Conservation (phyloP, 2,888 invertebrate species). For the Epirrhoe alternata region DNA sequence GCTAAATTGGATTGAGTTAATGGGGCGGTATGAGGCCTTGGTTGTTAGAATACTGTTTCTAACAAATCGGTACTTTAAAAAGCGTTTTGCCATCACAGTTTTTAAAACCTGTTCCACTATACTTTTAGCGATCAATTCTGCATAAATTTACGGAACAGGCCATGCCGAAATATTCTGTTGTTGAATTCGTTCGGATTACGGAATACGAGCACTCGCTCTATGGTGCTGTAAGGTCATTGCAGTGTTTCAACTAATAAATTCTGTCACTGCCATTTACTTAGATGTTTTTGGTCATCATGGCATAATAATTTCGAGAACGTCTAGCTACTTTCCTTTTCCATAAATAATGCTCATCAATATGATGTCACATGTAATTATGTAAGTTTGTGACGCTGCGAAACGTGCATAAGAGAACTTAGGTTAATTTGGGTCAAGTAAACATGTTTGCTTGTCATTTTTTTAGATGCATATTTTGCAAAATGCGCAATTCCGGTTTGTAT, state of each 20-base stretch:
- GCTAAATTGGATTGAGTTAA: slow-evolving; percentile 13
- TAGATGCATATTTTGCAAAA: too few relatives aligned
- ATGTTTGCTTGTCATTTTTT: too few relatives aligned
- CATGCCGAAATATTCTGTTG: too few relatives aligned
- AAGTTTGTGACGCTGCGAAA: slow-evolving; percentile 6
- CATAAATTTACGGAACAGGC: not conserved
- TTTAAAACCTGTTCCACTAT: not conserved
- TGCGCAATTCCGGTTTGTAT: too few relatives aligned
- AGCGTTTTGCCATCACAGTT: not conserved
- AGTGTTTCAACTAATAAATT: too few relatives aligned
- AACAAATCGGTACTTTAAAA: not conserved
- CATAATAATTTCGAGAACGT: slow-evolving; percentile 21
- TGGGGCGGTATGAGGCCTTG: slow-evolving; percentile 9
- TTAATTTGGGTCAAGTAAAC: too few relatives aligned
- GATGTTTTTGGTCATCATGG: slow-evolving; percentile 1
- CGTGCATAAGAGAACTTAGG: not conserved
- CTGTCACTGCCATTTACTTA: not conserved
- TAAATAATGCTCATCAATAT: slow-evolving; percentile 49
- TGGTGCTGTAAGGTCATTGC: too few relatives aligned
- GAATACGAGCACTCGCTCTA: too few relatives aligned
- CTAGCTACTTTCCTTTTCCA: slow-evolving; percentile 31
- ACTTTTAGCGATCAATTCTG: not conserved
- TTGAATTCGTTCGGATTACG: too few relatives aligned
- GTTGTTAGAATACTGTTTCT: not conserved
- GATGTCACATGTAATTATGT: slow-evolving; percentile 37